Percentiles rank a stretch among this genome's conserved stretches.
Conservation (phyloP, 2,113 vertebrate genomes). For the Sprattus sprattus region DNA sequence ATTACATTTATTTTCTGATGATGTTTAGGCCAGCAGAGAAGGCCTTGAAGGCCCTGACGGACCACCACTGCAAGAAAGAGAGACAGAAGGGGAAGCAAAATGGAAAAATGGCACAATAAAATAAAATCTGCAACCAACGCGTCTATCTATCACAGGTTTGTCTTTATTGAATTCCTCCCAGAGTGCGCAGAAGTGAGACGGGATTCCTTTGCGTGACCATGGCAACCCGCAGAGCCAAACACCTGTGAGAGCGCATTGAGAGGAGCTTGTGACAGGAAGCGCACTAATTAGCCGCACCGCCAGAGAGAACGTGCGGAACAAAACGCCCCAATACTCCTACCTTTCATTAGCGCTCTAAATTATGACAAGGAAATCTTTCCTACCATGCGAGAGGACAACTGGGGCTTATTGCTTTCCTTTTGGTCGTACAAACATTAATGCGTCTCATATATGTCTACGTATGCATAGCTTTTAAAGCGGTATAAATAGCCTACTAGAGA, state of each 20-base stretch:
- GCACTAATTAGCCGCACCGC: background rate
- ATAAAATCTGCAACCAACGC: background rate
- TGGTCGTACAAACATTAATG: background rate
- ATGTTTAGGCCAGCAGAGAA: too few relatives aligned
- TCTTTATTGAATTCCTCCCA: conserved; percentile 18
- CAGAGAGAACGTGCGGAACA: background rate
- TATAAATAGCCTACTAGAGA: background rate
- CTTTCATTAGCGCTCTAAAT: conserved; percentile 14
- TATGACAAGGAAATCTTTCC: background rate
- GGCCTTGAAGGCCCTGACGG: too few relatives aligned
- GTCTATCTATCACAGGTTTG: background rate
- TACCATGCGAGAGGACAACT: background rate
- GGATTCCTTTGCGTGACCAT: conserved; percentile 15
- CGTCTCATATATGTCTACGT: background rate
- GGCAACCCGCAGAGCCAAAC: conserved; percentile 16
- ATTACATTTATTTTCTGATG: too few relatives aligned
- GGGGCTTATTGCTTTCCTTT: background rate
- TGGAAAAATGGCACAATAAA: background rate
- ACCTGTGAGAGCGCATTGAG: background rate
- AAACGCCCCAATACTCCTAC: background rate
- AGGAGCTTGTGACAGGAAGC: background rate
- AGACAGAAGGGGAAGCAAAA: background rate
- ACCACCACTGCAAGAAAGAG: too few relatives aligned
- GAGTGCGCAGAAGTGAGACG: conserved; percentile 7
- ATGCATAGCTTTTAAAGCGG: background rate